Percentiles rank a stretch among this genome's conserved stretches.
Evolutionary conservation across 2,797 vertebrate species (phyloP).

Genomic region (Aldrovandia affinis): DNA sequence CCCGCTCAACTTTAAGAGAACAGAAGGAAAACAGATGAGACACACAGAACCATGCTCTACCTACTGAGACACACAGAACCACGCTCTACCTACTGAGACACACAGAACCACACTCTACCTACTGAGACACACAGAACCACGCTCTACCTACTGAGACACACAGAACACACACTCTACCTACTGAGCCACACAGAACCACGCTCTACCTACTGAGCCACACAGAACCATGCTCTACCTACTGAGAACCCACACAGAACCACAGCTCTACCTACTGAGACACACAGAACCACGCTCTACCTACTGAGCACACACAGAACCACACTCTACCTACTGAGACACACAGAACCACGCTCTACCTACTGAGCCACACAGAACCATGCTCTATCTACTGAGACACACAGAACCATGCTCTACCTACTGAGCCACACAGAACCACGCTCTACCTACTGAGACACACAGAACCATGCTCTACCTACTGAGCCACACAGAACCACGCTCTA

Average conservation of each 20-base stretch:
- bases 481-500: too few relatives aligned
- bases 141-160: background rate
- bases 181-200: too few relatives aligned
- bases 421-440: background rate
- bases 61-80: background rate
- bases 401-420: too few relatives aligned
- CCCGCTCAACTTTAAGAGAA: background rate
- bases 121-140: too few relatives aligned
- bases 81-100: background rate
- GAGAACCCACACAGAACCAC: too few relatives aligned
- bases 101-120: background rate
- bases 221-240: background rate
- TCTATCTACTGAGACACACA: too few relatives aligned
- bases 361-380: too few relatives aligned
- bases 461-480: too few relatives aligned
- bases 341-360: background rate
- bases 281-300: background rate
- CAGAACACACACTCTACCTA: background rate
- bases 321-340: background rate
- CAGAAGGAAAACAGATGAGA: too few relatives aligned
- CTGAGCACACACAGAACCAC: too few relatives aligned
- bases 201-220: background rate
- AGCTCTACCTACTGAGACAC: background rate
- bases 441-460: too few relatives aligned
- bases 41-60: too few relatives aligned